Percentiles rank a stretch among this genome's conserved stretches.
Evolutionary conservation across 2,797 vertebrate genomes (phyloP).

Genomic region (Typhlichthys eigenmanni): DNA sequence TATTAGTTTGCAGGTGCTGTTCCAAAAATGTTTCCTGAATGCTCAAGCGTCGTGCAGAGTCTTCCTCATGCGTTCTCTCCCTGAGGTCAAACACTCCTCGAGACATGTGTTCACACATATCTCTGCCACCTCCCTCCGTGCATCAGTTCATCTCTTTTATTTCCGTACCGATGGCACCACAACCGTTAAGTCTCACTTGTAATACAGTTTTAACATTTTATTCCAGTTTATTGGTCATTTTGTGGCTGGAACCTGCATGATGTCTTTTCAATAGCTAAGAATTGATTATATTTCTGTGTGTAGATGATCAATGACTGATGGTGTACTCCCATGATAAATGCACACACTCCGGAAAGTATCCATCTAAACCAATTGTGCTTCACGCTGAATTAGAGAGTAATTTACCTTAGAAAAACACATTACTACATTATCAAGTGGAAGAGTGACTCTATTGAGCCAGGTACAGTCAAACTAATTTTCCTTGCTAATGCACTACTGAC

Average conservation of each 20-base stretch:
- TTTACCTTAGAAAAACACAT: no score
- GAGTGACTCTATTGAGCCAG: no score
- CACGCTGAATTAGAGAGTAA: background rate
- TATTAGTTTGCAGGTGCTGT: no score
- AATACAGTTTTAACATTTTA: background rate
- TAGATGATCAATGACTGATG: background rate
- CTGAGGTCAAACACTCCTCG: no score
- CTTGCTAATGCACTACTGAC: no score
- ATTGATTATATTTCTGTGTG: slow-evolving; percentile 10
- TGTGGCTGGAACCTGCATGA: slow-evolving; percentile 1
- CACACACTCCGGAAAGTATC: background rate
- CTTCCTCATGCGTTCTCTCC: no score
- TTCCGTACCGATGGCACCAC: background rate
- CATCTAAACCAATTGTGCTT: background rate
- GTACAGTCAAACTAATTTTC: no score
- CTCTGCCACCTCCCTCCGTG: no score
- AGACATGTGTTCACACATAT: no score
- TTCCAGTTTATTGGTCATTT: slow-evolving; percentile 11
- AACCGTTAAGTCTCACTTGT: background rate
- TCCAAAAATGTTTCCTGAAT: no score
- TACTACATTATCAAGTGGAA: background rate
- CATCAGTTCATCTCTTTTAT: no score
- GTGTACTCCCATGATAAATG: background rate
- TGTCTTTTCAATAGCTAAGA: background rate
- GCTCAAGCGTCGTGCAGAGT: no score